phyloP scores from a whole-genome alignment of 2,797 vertebrate genomes.

The Balearica regulorum region DNA sequence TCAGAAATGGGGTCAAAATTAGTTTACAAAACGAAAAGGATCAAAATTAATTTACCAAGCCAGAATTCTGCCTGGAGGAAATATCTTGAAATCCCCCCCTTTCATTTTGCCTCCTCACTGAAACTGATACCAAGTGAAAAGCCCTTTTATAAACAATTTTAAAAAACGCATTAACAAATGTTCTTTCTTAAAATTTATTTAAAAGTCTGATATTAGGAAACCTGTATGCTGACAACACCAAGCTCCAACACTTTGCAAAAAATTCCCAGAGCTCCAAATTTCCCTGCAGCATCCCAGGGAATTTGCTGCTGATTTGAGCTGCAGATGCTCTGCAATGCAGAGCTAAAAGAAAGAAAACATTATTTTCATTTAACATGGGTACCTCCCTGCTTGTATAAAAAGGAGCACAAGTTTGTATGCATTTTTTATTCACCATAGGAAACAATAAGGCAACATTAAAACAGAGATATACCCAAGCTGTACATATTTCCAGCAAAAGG shows the following conservation, averaged over 20 bases:
- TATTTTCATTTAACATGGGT: neutral
- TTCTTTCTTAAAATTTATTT: neutral
- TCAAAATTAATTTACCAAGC: neutral
- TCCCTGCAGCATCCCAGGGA: neutral
- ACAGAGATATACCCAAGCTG: neutral
- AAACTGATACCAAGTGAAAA: neutral
- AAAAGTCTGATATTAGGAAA: neutral
- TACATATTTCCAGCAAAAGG: neutral
- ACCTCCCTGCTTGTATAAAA: neutral
- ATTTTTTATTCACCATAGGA: neutral
- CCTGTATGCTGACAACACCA: neutral
- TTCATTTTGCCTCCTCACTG: neutral
- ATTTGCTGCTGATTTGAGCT: neutral
- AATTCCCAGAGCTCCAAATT: neutral
- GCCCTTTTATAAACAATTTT: neutral
- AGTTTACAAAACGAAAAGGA: neutral
- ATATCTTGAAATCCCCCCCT: neutral
- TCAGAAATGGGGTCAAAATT: neutral
- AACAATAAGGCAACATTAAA: neutral
- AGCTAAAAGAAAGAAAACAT: neutral
- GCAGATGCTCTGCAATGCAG: slow-evolving; percentile 26
- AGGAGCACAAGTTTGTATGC: neutral
- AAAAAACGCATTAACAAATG: neutral
- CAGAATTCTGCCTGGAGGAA: neutral
- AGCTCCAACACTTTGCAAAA: neutral